A percentile compares a stretch with the other conserved stretches of the same genome.
Evolutionary conservation across 2,797 vertebrate species (phyloP).

Genomic region (Meda fulgida): DNA sequence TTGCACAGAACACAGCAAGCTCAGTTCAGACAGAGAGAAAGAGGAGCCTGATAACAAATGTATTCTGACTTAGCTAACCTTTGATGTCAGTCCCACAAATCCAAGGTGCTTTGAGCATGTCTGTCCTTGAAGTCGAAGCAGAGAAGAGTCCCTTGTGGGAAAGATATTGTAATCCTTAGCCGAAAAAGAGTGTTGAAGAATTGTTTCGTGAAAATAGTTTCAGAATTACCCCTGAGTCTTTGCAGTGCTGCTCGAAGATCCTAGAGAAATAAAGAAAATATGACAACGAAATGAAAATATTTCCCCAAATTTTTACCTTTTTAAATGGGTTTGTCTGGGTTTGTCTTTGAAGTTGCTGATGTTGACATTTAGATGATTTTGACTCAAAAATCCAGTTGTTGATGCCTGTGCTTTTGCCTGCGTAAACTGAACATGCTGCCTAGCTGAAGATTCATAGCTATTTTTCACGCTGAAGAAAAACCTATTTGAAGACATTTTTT

Average conservation of each 20-base stretch:
- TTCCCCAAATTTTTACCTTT: background rate
- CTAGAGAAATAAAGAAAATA: slow-evolving; percentile 19
- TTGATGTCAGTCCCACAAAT: slow-evolving; percentile 75
- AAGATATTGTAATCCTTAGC: slow-evolving; percentile 67
- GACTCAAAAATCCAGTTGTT: slow-evolving; percentile 19
- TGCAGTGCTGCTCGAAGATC: slow-evolving; percentile 33
- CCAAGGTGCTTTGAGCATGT: slow-evolving; percentile 68
- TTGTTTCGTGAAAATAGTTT: slow-evolving; percentile 47
- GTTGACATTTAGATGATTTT: slow-evolving; percentile 29
- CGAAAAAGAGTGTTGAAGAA: slow-evolving; percentile 54
- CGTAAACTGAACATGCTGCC: background rate
- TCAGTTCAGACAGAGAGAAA: slow-evolving; percentile 32
- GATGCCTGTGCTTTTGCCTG: background rate
- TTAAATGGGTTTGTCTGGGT: background rate
- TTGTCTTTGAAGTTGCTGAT: slow-evolving; percentile 16
- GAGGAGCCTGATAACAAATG: slow-evolving; percentile 65
- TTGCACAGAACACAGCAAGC: slow-evolving; percentile 30
- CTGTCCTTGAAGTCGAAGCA: slow-evolving; percentile 73
- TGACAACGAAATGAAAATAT: background rate
- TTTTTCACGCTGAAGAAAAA: background rate
- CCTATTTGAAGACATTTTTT: background rate
- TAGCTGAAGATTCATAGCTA: background rate
- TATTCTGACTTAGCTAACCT: slow-evolving; percentile 68
- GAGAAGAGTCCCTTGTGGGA: slow-evolving; percentile 63
- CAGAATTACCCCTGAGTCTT: slow-evolving; percentile 49